Evolutionary conservation across 2,888 invertebrate species (phyloP), one percentile per base, ranked within the genome.

Genomic region (Rhingia rostrata): DNA sequence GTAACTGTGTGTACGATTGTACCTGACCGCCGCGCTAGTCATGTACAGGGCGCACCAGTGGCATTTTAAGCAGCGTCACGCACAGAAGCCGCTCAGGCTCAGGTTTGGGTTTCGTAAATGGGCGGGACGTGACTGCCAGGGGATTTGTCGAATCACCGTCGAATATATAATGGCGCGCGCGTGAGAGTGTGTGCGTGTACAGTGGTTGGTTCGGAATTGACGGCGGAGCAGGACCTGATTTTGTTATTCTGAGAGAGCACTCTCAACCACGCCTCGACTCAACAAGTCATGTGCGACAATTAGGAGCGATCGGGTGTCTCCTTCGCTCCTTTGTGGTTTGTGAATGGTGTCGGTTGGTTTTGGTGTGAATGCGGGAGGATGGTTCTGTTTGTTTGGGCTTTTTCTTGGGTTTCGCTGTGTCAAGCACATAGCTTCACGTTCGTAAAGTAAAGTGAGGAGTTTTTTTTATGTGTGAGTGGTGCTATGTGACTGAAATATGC

Each of bases 51-150:
- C 89, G 90, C 91, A 90, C 91, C 91, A 91, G 91, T 90, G 90
- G 91, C 91, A 91, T 91, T 91, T 91, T 91, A 91, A 91, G 90
- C 90, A 91, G 91, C 89, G 90, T 91, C 91, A 91, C 91, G 91
- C 91, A 90, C 90, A 88, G 87, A 86, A 87, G 86, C 87, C 75
- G 88, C 88, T 88, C 88, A 86, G 87, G 81, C 82, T 77, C 86
- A 79, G 82, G 86, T 72, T 87, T 89, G 81, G 82, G 86, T 72
- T 87, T 89, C 89, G 90, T 91, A 91, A 91, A 91, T 92, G 92
- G 92, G 92, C 92, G 92, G 92, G 92, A 92, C 92, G 92, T 92
- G 92, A 92, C 92, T 90, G 89, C 89, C 90, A 89, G 87, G 70
- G 86, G 87, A 87, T 86, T 86, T 75, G 85, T 84, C 87, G 87